A percentile compares a stretch with the other conserved stretches of the same genome.
Conservation (phyloP, 2,888 invertebrate species). For the Frankliniella fusca region DNA sequence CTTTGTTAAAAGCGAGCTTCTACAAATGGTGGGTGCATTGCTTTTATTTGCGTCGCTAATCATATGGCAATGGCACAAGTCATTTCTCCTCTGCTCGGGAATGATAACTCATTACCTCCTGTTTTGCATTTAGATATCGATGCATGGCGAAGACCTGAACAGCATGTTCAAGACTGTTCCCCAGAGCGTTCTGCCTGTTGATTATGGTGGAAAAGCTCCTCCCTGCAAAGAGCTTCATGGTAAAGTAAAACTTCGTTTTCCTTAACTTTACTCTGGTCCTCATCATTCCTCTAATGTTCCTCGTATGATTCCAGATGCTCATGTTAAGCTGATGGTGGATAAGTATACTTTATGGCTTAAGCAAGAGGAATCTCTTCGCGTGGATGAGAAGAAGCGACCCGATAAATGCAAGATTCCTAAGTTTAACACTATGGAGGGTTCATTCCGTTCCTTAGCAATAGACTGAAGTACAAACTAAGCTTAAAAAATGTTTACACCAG, state of each 20-base stretch:
- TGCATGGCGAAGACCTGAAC: slow-evolving; percentile 41
- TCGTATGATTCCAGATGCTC: slow-evolving; percentile 45
- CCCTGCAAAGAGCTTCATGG: slow-evolving; percentile 38
- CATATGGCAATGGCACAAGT: not conserved
- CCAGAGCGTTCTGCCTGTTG: slow-evolving; percentile 41
- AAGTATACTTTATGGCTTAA: slow-evolving; percentile 61
- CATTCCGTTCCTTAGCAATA: slow-evolving; percentile 40
- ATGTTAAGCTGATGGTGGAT: slow-evolving; percentile 54
- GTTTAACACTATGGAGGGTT: slow-evolving; percentile 39
- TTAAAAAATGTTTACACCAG: not conserved
- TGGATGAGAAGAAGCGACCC: slow-evolving; percentile 39
- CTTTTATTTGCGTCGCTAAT: not conserved
- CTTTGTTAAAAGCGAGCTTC: slow-evolving; percentile 42
- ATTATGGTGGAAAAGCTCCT: slow-evolving; percentile 42
- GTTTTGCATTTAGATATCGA: slow-evolving; percentile 41
- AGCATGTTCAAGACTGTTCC: slow-evolving; percentile 40
- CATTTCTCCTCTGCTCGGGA: not conserved
- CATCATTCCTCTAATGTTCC: not conserved
- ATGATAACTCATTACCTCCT: not conserved
- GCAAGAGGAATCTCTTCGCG: slow-evolving; percentile 53
- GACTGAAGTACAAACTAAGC: slow-evolving; percentile 35
- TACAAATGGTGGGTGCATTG: slow-evolving; percentile 39
- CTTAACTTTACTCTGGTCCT: not conserved
- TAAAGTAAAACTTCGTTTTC: slow-evolving; percentile 35
- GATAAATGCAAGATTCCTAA: slow-evolving; percentile 38